Evolutionary conservation across 1,140 invertebrate species (phyloP), one percentile per base, ranked within the genome.

Genomic region (Drosophila teissieri): DNA sequence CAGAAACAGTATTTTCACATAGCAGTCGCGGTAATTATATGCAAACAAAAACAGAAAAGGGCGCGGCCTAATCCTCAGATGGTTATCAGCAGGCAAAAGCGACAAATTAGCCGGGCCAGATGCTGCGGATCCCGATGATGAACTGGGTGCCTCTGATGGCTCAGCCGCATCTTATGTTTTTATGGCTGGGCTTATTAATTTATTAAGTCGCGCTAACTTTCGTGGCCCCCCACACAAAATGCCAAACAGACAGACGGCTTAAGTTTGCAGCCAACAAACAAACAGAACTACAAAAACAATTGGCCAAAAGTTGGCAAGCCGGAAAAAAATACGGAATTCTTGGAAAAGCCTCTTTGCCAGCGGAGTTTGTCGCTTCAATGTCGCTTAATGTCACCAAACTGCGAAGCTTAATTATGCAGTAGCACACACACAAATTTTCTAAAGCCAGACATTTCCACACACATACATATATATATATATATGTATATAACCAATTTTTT

Each of bases 281-380:
- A 86, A 86, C 81, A 84, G 72, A 83, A 83, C 80, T 83, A 83
- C 67, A 70, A 70, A 83, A 79, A 81, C 60, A 75, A 75, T 65
- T 65, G 52, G 37, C 70, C 70, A 64, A 73, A 69, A 75, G 70
- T 75, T 75, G 73, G 73, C 72, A 74, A 53, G 54, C 42, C 22
- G 55, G 53, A 19, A 52, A 62, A 61, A 54, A 54, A 53, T 42
- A 36, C 48, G 15, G 11, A 67, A 67, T 57, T 75, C 42, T 42
- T 27, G 49, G 49, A 52, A 75, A 75, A 75, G 73, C 72, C 73
- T 75, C 72, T 75, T 75, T 75, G 73, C 73, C 73, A 65, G 60
- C 70, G 72, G 72, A 70, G 60, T 75, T 75, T 69, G 78, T 65
- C 79, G 73, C 73, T 70, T 78, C 68, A 85, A 74, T 85, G 79